phyloP scores from a whole-genome alignment of 1,140 invertebrate genomes.

The Lepidurus couesii region DNA sequence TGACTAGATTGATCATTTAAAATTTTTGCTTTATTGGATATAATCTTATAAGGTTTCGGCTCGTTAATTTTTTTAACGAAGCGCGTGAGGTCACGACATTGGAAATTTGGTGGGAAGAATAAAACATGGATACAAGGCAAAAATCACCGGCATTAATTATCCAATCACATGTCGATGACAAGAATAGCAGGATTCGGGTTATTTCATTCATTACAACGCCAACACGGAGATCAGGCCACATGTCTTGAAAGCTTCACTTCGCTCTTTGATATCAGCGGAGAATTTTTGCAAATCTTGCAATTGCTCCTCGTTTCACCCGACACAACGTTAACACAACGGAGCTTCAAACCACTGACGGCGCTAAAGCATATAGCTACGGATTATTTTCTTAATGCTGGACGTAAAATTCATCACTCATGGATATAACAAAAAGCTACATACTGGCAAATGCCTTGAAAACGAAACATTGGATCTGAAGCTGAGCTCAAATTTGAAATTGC shows the following conservation, averaged over 20 bases:
- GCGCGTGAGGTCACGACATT: background rate
- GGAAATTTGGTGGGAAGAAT: background rate
- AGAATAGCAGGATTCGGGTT: background rate
- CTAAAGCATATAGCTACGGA: too few species aligned
- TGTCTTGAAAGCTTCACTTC: background rate
- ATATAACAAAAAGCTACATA: background rate
- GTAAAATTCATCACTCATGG: background rate
- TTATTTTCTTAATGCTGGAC: background rate
- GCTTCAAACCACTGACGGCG: too few species aligned
- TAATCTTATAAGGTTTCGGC: conserved; percentile 2
- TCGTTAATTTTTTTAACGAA: background rate
- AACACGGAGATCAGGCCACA: conserved; percentile 7
- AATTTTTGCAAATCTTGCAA: background rate
- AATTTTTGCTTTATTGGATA: background rate
- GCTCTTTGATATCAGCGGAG: background rate
- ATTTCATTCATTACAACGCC: background rate
- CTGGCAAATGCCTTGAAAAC: background rate
- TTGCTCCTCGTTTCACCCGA: too few species aligned
- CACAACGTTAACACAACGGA: too few species aligned
- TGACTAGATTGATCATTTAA: background rate
- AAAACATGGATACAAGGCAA: conserved; percentile 12
- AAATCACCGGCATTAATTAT: conserved; percentile 14
- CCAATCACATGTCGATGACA: conserved; percentile 14
- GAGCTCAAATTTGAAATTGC: background rate
- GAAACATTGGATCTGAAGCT: background rate